Percentiles rank a stretch among this genome's conserved stretches.
Evolutionary conservation across 2,113 vertebrate species (phyloP).

Genomic region (Aleadryas rufinucha): DNA sequence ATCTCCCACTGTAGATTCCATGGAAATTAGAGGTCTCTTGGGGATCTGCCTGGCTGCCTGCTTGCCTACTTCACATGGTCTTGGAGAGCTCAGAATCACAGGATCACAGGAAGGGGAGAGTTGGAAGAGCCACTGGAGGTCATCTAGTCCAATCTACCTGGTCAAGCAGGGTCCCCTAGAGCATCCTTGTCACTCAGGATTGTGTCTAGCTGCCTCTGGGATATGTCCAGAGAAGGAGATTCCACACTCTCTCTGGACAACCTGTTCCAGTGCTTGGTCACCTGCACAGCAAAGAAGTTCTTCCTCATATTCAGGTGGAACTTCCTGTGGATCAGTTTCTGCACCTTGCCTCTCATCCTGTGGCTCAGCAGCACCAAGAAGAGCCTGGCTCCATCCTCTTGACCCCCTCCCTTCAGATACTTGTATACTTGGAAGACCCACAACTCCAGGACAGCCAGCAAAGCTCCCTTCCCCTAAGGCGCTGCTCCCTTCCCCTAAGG

Average conservation of each 20-base stretch:
- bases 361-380: not conserved
- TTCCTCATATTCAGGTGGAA: not conserved
- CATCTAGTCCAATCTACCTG: not conserved
- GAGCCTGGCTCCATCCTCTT: not conserved
- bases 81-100: not conserved
- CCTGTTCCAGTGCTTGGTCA: accelerated
- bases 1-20: not conserved
- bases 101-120: not conserved
- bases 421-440: not conserved
- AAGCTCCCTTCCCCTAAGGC: not conserved
- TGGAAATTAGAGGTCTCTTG: not conserved
- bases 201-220: not conserved
- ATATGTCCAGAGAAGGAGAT: not conserved
- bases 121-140: not conserved
- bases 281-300: not conserved
- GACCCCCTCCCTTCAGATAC: not conserved
- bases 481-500: not conserved
- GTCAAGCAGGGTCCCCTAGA: not conserved
- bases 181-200: not conserved
- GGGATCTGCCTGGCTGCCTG: not conserved
- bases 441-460: not conserved
- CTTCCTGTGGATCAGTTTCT: not conserved
- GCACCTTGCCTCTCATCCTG: not conserved
- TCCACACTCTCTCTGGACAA: not conserved
- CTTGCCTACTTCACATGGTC: not conserved